Percentiles rank a stretch among this genome's conserved stretches.
phyloP scores from a whole-genome alignment of 1,140 invertebrate species.

The Bradysia coprophila region DNA sequence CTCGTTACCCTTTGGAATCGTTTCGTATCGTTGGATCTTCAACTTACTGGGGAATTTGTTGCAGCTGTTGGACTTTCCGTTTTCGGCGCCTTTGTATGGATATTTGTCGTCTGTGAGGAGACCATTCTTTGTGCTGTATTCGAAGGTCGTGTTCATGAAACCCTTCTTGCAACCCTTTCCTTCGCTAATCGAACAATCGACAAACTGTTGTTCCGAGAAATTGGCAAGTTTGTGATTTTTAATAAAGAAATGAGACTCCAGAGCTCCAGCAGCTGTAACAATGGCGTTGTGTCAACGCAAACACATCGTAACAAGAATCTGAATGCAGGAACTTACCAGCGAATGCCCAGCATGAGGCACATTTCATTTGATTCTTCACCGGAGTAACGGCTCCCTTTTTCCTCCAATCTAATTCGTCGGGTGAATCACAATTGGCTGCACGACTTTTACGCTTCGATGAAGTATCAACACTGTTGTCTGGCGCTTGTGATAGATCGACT shows the following conservation, averaged over 20 bases:
- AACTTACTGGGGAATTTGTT: not conserved
- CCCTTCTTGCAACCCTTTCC: conserved; percentile 77
- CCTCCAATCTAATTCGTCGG: conserved; percentile 17
- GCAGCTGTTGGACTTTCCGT: conserved; percentile 18
- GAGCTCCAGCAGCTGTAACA: conserved; percentile 31
- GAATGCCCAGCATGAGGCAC: conserved; percentile 32
- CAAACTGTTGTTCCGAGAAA: no score
- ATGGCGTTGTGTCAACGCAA: no score
- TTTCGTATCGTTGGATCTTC: not conserved
- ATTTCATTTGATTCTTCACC: conserved; percentile 42
- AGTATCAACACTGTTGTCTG: no score
- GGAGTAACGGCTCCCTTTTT: conserved; percentile 37
- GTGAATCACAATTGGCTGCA: no score
- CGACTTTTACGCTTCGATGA: no score
- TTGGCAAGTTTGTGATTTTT: no score
- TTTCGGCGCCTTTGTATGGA: conserved; percentile 45
- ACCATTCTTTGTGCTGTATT: conserved; percentile 57
- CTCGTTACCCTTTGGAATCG: conserved; percentile 28
- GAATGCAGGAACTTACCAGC: no score
- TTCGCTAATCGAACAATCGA: no score
- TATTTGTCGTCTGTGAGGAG: conserved; percentile 65
- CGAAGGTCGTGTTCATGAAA: conserved; percentile 57
- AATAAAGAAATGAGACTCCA: conserved; percentile 49
- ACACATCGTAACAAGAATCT: no score
- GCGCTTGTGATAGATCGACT: no score